Evolutionary conservation across 2,888 invertebrate genomes (phyloP), one percentile per base, ranked within the genome.

Genomic region (Autographa gamma): DNA sequence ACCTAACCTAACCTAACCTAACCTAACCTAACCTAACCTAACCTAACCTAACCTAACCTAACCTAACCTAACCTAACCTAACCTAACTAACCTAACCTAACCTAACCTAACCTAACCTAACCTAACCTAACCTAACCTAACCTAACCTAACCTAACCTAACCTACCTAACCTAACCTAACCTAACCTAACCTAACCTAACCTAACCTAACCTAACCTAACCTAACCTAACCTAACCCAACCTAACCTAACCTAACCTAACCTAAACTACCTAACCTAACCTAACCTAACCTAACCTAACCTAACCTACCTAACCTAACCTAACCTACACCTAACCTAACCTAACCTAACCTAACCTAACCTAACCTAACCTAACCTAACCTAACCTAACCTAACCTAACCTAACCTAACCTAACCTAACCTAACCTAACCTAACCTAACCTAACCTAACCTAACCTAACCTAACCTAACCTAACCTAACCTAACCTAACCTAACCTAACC

Each of bases 31-130:
- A 63, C 63, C 63, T 43, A 43, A 43, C 43, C 43, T 43, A 43
- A 43, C 43, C 43, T 43, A 43, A 66, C 66, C 63, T 66, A 71
- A 66, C 71, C 66, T 66, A 66, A 43, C 69, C 66, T 71, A 71
- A 63, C 63, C 62, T 66, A 63, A 66, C 66, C 43, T 43, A 43
- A 43, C 43, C 43, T 63, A 66, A 71, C 71, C 64, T 69, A 66
- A 66, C 66, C 32, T 56, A 41, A 65, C 60, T 41, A 41, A 41
- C 66, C 60, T 62, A 52, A 69, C 73, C 70, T 69, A 69, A 69
- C 74, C 71, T 70, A 74, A 73, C 74, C 70, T 74, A 74, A 74
- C 74, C 70, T 74, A 74, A 74, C 74, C 71, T 74, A 74, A 74
- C 70, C 68, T 74, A 74, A 74, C n/a, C n/a, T n/a, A n/a, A n/a